Percentiles rank a stretch among this genome's conserved stretches.
These are phyloP conservation scores for Sebastes minor DNA, from an alignment of 2,797 vertebrate species.

Conservation along the genomic window DNA sequence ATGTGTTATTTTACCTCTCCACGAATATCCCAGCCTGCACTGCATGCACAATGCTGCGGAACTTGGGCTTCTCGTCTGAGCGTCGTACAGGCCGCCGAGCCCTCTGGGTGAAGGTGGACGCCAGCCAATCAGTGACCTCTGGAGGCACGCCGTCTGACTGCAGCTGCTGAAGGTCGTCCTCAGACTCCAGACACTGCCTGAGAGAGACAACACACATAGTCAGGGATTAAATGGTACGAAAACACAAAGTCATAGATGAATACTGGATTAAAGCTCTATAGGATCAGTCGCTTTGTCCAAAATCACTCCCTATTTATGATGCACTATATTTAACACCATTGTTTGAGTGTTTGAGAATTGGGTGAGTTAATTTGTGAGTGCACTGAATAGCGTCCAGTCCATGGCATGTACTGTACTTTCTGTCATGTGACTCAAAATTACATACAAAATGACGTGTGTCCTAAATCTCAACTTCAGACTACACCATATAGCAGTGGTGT, in stretches of 20 bases:
- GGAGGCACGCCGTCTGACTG: constrained; percentile 90
- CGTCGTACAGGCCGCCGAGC: constrained; percentile 82
- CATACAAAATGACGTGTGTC: neutral
- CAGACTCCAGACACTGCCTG: constrained; percentile 90
- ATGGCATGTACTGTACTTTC: neutral
- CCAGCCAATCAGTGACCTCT: constrained; percentile 93
- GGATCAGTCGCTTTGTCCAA: neutral
- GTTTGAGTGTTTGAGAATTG: neutral
- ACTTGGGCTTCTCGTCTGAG: constrained; percentile 91
- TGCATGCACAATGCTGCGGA: constrained; percentile 93
- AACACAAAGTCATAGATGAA: neutral
- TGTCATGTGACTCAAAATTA: neutral
- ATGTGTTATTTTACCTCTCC: constrained; percentile 81
- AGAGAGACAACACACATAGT: neutral
- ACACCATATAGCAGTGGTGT: too few species aligned
- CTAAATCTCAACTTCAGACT: neutral
- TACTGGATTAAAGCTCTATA: neutral
- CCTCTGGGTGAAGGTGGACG: constrained; percentile 92
- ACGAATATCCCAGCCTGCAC: constrained; percentile 96
- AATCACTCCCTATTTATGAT: neutral
- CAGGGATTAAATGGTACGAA: neutral
- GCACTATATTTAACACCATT: neutral
- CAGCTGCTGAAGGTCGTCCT: constrained; percentile 92
- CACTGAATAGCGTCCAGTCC: neutral
- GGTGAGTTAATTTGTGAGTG: neutral